Percentiles rank a stretch among this genome's conserved stretches.
Evolutionary conservation across 2,888 invertebrate genomes (phyloP).

Genomic region (Temnothorax rugatulus): DNA sequence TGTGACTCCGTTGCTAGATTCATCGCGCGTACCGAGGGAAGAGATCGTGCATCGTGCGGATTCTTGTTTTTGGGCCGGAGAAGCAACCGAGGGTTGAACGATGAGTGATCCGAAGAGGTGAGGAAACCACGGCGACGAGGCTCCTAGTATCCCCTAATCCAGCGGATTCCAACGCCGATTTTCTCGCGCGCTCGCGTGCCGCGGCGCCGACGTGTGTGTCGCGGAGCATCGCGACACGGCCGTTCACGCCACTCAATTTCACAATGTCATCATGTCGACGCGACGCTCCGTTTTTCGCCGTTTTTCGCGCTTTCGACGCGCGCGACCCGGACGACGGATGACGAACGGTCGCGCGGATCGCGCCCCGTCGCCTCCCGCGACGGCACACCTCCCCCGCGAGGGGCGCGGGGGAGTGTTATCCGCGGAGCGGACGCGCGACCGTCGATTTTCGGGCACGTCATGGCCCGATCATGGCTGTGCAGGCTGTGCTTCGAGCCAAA

Average conservation of each 20-base stretch:
- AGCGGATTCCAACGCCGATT: conserved; percentile 40
- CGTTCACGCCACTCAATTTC: conserved; percentile 82
- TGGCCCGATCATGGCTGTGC: conserved; percentile 72
- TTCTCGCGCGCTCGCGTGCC: conserved; percentile 13
- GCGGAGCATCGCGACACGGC: neutral
- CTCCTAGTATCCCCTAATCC: too few relatives aligned
- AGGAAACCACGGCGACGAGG: conserved; percentile 40
- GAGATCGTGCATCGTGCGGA: conserved; percentile 63
- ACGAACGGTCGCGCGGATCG: neutral
- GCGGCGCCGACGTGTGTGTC: neutral
- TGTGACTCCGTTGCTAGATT: conserved; percentile 56
- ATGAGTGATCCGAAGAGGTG: conserved; percentile 85
- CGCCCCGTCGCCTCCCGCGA: neutral
- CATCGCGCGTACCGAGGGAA: conserved; percentile 61
- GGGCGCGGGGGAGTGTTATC: too few relatives aligned
- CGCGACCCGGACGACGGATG: neutral
- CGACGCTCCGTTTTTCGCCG: conserved; percentile 71
- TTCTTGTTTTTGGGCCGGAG: conserved; percentile 65
- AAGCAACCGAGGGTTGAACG: conserved; percentile 66
- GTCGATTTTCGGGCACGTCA: conserved; percentile 63
- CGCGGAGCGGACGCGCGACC: conserved; percentile 55
- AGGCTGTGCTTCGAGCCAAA: conserved; percentile 69
- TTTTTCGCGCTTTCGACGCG: conserved; percentile 61
- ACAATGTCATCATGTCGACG: conserved; percentile 87
- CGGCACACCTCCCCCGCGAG: neutral